Evolutionary conservation across 2,888 invertebrate species (phyloP).

Genomic region (Heterodera filipjevi): DNA sequence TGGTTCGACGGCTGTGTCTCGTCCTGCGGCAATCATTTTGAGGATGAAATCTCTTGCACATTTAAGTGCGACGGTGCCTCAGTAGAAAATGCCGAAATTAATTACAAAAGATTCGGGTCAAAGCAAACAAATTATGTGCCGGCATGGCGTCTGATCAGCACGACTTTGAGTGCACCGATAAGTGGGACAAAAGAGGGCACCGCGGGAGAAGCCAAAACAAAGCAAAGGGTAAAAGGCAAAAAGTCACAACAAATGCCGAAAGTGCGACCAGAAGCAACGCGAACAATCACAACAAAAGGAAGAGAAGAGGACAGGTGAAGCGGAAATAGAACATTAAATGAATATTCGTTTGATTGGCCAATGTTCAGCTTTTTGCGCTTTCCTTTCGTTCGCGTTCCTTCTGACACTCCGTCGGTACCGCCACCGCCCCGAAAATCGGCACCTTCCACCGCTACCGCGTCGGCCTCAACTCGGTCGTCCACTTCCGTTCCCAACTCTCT

Average conservation of each 20-base stretch:
- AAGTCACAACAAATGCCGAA: background rate
- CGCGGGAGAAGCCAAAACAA: background rate
- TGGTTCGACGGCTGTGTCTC: conserved; percentile 63
- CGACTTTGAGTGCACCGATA: background rate
- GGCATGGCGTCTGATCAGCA: conserved; percentile 7
- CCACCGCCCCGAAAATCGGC: background rate
- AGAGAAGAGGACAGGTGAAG: conserved; percentile 4
- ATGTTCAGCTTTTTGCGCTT: background rate
- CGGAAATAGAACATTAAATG: background rate
- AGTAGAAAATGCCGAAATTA: conserved; percentile 40
- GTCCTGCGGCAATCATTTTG: conserved; percentile 57
- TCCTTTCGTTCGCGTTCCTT: background rate
- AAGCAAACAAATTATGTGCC: background rate
- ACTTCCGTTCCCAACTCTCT: background rate
- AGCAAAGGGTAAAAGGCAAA: background rate
- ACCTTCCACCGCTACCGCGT: background rate
- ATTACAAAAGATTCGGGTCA: background rate
- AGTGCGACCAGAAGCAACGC: too few species aligned
- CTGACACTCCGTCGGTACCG: background rate
- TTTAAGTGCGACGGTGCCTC: conserved; percentile 56
- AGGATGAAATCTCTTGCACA: conserved; percentile 53
- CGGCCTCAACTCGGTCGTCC: background rate
- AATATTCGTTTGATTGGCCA: background rate
- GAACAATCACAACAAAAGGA: too few species aligned
- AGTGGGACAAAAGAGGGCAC: background rate